Conservation (phyloP, 2,888 invertebrate genomes). For the Crossocerus cetratus region DNA sequence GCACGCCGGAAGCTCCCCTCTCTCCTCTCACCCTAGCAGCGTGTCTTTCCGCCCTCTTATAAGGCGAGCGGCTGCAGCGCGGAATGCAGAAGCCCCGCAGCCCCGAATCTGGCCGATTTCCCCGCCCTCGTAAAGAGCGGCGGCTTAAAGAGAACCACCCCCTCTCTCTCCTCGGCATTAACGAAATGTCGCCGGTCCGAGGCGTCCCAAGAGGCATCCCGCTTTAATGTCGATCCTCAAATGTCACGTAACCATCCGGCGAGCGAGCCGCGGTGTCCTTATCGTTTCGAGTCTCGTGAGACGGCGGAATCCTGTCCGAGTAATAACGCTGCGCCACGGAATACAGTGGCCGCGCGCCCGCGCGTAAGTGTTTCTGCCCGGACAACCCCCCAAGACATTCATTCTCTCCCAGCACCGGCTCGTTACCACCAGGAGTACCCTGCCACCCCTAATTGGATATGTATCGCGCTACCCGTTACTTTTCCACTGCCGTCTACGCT, state of each 20-base stretch:
- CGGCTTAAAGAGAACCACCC: constrained; percentile 64
- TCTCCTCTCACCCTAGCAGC: constrained; percentile 7
- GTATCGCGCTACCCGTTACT: constrained; percentile 45
- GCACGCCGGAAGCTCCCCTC: neutral
- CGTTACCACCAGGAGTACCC: constrained; percentile 46
- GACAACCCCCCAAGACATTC: constrained; percentile 35
- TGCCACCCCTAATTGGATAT: constrained; percentile 56
- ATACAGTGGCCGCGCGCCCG: constrained; percentile 29
- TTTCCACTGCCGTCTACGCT: constrained; percentile 5
- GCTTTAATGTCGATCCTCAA: constrained; percentile 74
- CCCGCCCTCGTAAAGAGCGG: constrained; percentile 66
- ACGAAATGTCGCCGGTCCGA: constrained; percentile 68
- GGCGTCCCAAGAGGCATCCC: constrained; percentile 47
- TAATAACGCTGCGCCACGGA: constrained; percentile 57
- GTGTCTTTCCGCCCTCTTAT: constrained; percentile 12
- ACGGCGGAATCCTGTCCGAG: constrained; percentile 18
- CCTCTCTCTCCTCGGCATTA: constrained; percentile 66
- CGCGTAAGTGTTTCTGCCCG: neutral
- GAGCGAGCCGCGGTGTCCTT: constrained; percentile 40
- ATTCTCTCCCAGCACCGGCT: constrained; percentile 49
- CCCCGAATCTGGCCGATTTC: constrained; percentile 16
- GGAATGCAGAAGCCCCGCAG: neutral
- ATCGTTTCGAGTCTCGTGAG: constrained; percentile 52
- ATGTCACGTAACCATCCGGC: constrained; percentile 70
- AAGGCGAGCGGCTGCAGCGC: constrained; percentile 18